A percentile compares a stretch with the other conserved stretches of the same genome.
These are phyloP conservation scores for Eupithecia subumbrata DNA, from an alignment of 2,888 invertebrate species.

Conservation along the genomic window DNA sequence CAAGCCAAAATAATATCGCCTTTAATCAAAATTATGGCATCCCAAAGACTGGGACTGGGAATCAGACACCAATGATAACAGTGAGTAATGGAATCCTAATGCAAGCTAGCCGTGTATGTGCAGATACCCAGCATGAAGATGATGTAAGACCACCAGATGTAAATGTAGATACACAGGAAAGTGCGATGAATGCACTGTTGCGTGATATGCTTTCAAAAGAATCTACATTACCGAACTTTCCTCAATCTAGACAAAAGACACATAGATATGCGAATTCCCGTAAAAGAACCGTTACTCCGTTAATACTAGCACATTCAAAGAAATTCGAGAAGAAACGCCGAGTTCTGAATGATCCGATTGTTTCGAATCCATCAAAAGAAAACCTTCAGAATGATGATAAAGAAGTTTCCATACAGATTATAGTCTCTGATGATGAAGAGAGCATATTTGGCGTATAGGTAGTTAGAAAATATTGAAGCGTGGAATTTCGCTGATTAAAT, in stretches of 20 bases:
- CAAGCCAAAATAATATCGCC: background rate
- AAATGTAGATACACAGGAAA: background rate
- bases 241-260: background rate
- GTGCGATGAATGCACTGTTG: background rate
- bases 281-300: background rate
- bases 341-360: background rate
- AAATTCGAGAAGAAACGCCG: background rate
- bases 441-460: constrained; percentile 24
- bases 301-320: background rate
- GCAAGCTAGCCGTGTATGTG: background rate
- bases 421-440: constrained; percentile 17
- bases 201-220: background rate
- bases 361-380: background rate
- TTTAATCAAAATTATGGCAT: background rate
- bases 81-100: background rate
- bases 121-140: background rate
- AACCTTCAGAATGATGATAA: background rate
- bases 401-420: background rate
- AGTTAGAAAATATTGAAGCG: background rate
- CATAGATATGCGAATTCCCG: background rate
- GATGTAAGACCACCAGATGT: background rate
- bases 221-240: background rate
- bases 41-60: background rate
- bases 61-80: background rate
- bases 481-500: background rate